Conservation (phyloP, 2,888 invertebrate species). For the Lamproptera curius region DNA sequence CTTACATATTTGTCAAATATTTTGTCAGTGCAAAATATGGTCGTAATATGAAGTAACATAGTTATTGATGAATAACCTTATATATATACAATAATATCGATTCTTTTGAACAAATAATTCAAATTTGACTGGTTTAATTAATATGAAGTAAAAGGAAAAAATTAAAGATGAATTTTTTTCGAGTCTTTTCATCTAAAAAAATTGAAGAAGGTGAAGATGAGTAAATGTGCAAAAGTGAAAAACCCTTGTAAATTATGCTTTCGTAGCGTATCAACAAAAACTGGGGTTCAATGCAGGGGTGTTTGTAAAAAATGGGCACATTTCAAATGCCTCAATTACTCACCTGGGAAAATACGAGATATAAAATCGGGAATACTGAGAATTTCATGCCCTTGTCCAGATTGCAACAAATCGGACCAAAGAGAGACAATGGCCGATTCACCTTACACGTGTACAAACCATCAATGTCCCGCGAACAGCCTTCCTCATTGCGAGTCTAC, state of each 20-base stretch:
- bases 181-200: conserved; percentile 15
- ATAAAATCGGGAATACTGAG: conserved; percentile 45
- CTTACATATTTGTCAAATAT: conserved; percentile 5
- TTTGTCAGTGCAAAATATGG: conserved; percentile 17
- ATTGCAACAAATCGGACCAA: conserved; percentile 33
- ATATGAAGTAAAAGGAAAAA: conserved; percentile 8
- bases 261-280: conserved; percentile 38
- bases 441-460: conserved; percentile 31
- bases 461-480: conserved; percentile 33
- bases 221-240: conserved; percentile 36
- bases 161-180: conserved; percentile 20
- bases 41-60: neutral
- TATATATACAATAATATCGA: neutral
- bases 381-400: conserved; percentile 49
- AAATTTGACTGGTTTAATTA: neutral
- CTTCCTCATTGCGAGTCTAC: conserved; percentile 23
- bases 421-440: conserved; percentile 31
- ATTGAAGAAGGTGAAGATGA: conserved; percentile 19
- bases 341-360: conserved; percentile 46
- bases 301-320: conserved; percentile 54
- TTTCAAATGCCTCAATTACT: conserved; percentile 45
- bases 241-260: conserved; percentile 51
- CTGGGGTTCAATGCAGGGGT: conserved; percentile 50
- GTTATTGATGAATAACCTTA: neutral
- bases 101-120: neutral